Evolutionary conservation across 2,888 invertebrate genomes (phyloP).

Genomic region (Netelia virgata): DNA sequence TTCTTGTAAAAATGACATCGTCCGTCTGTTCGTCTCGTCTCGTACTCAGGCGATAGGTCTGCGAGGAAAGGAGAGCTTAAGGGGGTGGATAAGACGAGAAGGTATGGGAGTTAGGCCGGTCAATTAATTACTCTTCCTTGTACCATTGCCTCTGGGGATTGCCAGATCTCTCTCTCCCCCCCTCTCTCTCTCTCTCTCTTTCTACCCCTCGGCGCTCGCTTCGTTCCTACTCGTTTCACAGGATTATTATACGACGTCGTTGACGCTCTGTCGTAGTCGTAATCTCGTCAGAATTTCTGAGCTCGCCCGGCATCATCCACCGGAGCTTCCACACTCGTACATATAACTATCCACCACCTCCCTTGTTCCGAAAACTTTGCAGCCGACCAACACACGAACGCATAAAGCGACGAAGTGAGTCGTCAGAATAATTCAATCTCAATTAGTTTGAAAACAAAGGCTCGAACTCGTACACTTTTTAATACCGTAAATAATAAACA

Average conservation of each 20-base stretch:
- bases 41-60: conserved; percentile 14
- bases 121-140: conserved; percentile 71
- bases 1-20: conserved; percentile 65
- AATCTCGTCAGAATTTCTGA: conserved; percentile 53
- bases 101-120: conserved; percentile 54
- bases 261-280: conserved; percentile 33
- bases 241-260: conserved; percentile 67
- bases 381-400: conserved; percentile 34
- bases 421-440: conserved; percentile 57
- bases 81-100: conserved; percentile 49
- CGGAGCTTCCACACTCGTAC: conserved; percentile 37
- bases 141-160: conserved; percentile 67
- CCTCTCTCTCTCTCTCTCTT: conserved; percentile 44
- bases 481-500: background rate
- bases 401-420: conserved; percentile 26
- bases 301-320: conserved; percentile 51
- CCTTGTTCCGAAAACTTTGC: conserved; percentile 65
- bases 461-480: conserved; percentile 18
- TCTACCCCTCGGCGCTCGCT: conserved; percentile 11
- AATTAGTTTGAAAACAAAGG: conserved; percentile 33
- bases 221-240: conserved; percentile 49
- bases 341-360: conserved; percentile 44
- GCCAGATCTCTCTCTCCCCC: conserved; percentile 45
- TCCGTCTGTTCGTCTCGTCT: conserved; percentile 38
- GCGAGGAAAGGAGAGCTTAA: conserved; percentile 8